Evolutionary conservation across 2,113 vertebrate species (phyloP), one percentile per base, ranked within the genome.

Genomic region (Corythoichthys haematopterus): DNA sequence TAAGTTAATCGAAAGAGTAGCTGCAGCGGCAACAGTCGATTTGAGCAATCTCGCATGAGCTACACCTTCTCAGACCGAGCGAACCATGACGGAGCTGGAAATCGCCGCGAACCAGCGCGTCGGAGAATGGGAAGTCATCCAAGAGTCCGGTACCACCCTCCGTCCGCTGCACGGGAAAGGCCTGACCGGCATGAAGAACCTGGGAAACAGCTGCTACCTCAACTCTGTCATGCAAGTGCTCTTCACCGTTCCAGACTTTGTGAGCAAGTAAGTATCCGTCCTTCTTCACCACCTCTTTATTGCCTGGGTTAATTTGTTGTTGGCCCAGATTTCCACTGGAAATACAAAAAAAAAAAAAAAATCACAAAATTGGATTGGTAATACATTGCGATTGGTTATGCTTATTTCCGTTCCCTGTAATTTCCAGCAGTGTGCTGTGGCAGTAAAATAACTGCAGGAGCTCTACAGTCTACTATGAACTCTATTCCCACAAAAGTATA

Each of bases 131-230:
- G 97, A 99, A 85, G 92, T 98, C 61, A 98, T 99, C 87, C 97
- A 99, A 90, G 97, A 99, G 88, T 98, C 97, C 0, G 93, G 95
- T 0, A 93, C 95, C 70, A 94, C 94, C 6, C 91, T 99, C 46
- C 93, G 93, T 80, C 96, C 97, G 7, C 77, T 99, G 47, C 97
- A 90, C n/a, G 97, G 97, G 56, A 91, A 94, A 0, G 94, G 95
- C 37, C 93, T 96, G 86, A 99, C 97, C 0, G 97, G 97, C 64
- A 98, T 99, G 93, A 93, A 93, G 65, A 99, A 99, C 88, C 85
- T 99, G 90, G 97, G 97, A 64, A 99, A 99, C 91, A 98, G 96
- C 89, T 99, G 97, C 94, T 99, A 99, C 93, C 97, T 99, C 92
- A 99, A 99, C 89, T 98, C 97, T 1, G 97, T 98, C 90, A 95